A percentile compares a stretch with the other conserved stretches of the same genome.
Evolutionary conservation across 2,113 vertebrate genomes (phyloP).

Genomic region (Chiloscyllium plagiosum): DNA sequence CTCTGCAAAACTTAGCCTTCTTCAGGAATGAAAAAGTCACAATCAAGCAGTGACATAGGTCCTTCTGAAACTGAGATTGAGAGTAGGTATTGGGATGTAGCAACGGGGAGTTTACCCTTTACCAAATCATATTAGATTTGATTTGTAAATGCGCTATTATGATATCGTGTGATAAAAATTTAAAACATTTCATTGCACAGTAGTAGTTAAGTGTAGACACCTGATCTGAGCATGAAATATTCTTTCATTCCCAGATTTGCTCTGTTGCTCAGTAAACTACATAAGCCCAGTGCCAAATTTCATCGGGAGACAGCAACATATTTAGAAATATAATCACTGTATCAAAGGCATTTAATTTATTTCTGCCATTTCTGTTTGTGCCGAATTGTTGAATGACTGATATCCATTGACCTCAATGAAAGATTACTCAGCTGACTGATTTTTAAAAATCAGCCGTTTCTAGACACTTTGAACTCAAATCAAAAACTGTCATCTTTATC

Average conservation of each 20-base stretch:
- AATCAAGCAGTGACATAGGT: background rate
- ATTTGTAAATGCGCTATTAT: background rate
- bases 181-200: too few relatives aligned
- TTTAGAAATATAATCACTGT: background rate
- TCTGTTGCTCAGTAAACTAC: background rate
- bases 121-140: background rate
- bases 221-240: background rate
- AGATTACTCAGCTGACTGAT: background rate
- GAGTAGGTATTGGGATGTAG: background rate
- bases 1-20: background rate
- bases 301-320: background rate
- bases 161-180: background rate
- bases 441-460: background rate
- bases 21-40: background rate
- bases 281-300: background rate
- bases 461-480: background rate
- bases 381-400: background rate
- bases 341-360: background rate
- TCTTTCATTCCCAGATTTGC: background rate
- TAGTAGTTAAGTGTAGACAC: background rate
- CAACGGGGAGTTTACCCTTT: background rate
- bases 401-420: background rate
- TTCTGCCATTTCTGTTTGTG: background rate
- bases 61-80: background rate
- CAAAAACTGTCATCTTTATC: background rate